Percentiles rank a stretch among this genome's conserved stretches.
Evolutionary conservation across 2,797 vertebrate genomes (phyloP).

Genomic region (Sebastes diploproa): DNA sequence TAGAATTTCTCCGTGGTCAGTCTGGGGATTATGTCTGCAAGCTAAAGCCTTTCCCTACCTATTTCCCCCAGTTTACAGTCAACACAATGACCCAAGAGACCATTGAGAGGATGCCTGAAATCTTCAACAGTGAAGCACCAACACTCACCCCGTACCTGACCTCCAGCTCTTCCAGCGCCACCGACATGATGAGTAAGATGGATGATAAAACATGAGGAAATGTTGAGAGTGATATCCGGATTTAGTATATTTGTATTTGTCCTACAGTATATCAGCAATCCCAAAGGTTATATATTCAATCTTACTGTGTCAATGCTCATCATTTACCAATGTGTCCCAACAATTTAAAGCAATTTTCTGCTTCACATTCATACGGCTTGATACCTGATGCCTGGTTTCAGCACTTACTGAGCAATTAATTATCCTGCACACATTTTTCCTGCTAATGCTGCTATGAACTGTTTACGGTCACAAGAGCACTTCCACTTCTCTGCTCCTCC

Average conservation of each 20-base stretch:
- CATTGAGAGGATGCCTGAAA: constrained; percentile 66
- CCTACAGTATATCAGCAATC: neutral
- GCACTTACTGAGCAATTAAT: neutral
- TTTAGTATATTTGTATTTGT: neutral
- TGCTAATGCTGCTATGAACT: neutral
- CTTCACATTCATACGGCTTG: neutral
- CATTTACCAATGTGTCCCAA: neutral
- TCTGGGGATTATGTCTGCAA: constrained; percentile 4
- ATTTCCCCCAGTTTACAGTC: constrained; percentile 79
- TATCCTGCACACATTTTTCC: neutral
- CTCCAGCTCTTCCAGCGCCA: constrained; percentile 50
- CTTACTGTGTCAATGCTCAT: neutral
- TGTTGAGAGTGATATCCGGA: neutral
- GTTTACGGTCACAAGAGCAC: neutral
- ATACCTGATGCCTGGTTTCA: neutral
- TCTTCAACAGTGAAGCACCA: constrained; percentile 56
- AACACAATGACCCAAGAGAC: constrained; percentile 77
- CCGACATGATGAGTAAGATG: constrained; percentile 73
- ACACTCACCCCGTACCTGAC: constrained; percentile 69
- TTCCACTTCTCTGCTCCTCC: neutral
- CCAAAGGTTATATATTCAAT: neutral
- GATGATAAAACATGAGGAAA: neutral
- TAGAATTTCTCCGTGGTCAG: neutral
- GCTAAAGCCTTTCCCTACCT: constrained; percentile 2
- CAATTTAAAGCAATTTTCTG: neutral